These are phyloP conservation scores for Pedetes capensis DNA, from an alignment of 2,113 vertebrate species.

Conservation along the genomic window DNA sequence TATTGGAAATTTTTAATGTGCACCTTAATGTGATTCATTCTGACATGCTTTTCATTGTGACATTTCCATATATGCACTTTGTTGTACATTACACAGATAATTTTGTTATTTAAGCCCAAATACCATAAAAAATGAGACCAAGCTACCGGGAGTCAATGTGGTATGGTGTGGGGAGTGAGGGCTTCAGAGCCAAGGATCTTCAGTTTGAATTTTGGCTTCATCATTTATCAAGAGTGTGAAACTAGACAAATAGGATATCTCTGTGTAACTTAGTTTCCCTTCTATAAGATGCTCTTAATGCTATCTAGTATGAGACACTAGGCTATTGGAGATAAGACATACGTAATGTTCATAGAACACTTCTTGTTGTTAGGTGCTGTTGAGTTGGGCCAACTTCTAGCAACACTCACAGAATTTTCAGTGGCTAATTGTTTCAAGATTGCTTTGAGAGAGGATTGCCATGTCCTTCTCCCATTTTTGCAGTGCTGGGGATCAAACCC, in stretches of 20 bases:
- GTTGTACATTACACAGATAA: too few species aligned
- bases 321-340: background rate
- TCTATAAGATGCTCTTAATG: background rate
- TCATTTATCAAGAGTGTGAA: background rate
- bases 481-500: too few species aligned
- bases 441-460: too few species aligned
- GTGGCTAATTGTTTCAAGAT: too few species aligned
- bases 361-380: too few species aligned
- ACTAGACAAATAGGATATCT: background rate
- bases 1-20: too few species aligned
- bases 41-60: too few species aligned
- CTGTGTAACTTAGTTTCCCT: background rate
- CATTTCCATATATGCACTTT: too few species aligned
- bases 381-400: too few species aligned
- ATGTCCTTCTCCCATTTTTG: too few species aligned
- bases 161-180: background rate
- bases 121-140: background rate
- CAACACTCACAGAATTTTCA: too few species aligned
- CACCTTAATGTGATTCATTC: too few species aligned
- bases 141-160: background rate
- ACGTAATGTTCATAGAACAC: background rate
- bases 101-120: background rate
- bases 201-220: background rate
- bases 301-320: background rate
- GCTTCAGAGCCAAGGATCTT: background rate